Conservation (phyloP, 2,888 invertebrate genomes). For the Escarpia spicata region DNA sequence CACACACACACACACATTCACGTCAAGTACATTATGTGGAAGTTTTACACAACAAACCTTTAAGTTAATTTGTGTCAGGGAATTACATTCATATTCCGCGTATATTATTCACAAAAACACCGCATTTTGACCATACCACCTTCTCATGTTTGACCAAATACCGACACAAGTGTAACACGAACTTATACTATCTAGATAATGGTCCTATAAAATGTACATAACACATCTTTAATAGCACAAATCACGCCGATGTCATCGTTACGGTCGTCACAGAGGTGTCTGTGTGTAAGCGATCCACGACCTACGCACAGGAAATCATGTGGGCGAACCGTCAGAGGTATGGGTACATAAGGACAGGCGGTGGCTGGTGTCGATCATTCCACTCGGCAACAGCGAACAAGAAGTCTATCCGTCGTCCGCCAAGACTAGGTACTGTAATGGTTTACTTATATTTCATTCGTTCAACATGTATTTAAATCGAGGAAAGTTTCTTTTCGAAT, state of each 20-base stretch:
- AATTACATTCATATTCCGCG: no score
- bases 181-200: background rate
- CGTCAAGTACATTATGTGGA: no score
- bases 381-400: background rate
- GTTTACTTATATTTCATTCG: background rate
- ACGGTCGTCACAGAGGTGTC: background rate
- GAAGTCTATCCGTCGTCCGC: background rate
- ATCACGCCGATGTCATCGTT: background rate
- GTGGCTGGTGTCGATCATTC: background rate
- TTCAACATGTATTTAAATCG: background rate
- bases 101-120: no score
- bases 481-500: background rate
- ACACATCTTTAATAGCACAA: background rate
- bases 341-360: background rate
- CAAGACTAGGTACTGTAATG: background rate
- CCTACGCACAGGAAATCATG: no score
- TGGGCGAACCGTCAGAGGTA: background rate
- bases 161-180: background rate
- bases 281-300: background rate
- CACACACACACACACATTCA: no score
- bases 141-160: no score
- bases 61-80: no score
- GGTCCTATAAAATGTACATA: background rate
- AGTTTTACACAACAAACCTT: no score
- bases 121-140: no score